Evolutionary conservation across 1,140 invertebrate species (phyloP), one percentile per base, ranked within the genome.

Genomic region (Drosophila subobscura): DNA sequence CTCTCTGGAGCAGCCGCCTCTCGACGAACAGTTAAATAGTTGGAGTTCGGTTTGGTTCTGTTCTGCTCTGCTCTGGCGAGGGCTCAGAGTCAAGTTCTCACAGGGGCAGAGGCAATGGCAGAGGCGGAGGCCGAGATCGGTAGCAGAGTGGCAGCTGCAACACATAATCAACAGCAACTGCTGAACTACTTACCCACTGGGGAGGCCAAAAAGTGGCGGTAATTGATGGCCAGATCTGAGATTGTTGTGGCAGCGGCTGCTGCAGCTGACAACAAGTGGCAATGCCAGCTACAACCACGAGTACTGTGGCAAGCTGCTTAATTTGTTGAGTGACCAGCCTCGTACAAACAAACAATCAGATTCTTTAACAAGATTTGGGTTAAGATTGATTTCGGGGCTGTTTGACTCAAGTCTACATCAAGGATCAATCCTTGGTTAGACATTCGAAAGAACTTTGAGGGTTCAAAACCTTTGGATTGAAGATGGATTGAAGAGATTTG

Each of bases 251-350:
- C 6, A 55, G 51, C 16, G 45, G 33, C 33, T 37, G 51, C 37
- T 41, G 66, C 67, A 59, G 67, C 50, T 59, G 59, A 58, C 72
- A 75, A 67, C 72, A 75, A 75, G 72, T 66, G 75, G 63, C 63
- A 73, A 63, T 72, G 49, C 46, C 68, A 59, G 37, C 14, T 27
- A 14, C 14, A 12, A 27, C 33, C 33, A 58, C 40, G n/a, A 41
- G 12, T 20, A 12, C 70, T 49, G 46, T 45, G 41, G 54, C 74
- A 71, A 78, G 63, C 72, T 56, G 54, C 60, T 58, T 73, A 85
- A 81, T 85, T 85, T 86, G 73, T 77, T 67, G 80, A 77, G 73
- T 86, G 80, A 77, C 81, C 81, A 85, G 49, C 20, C 16, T 20
- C 45, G 6, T 40, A 46, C 51, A 58, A 65, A 77, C 44, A 65